Evolutionary conservation across 53 echinoderm and acorn worm genomes (phyloP), one percentile per base, ranked within the genome.

Genomic region (Holothuria scabra): DNA sequence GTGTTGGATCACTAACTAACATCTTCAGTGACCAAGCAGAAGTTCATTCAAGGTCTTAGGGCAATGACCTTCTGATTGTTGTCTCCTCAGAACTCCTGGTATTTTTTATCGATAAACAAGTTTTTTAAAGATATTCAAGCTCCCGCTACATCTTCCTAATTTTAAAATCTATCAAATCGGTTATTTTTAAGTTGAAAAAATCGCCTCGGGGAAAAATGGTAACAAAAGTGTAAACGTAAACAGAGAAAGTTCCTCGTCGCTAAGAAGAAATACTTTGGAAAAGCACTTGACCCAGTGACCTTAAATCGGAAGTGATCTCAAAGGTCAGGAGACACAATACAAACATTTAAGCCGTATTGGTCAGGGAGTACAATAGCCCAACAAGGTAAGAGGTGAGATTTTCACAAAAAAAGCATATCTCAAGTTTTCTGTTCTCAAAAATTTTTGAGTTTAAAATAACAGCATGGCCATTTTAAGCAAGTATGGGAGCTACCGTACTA

Each of bases 281-380:
- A n/a, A 72, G 44, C 24, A 72, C 24, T 48, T 46, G 72, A 72
- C 72, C 72, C 16, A 46, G 12, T 72, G 72, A 46, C 72, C 72
- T 46, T 72, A 38, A 72, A 44, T 72, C 72, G 72, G 72, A 72
- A 72, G 48, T 72, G 72, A 72, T 48, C 72, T 72, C 46, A 72
- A 72, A 72, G 72, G 72, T 72, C 72, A 72, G 24, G 72, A 72
- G 72, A 72, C 72, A 72, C 72, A 72, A 72, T 72, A 26, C 21
- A 26, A 11, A 48, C 23, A 72, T 46, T 44, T n/a, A 3, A 24
- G 48, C 48, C 48, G 44, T 44, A 46, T 48, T 44, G 72, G 72
- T 46, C 72, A 72, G 72, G 16, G 72, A 26, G 28, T 28, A 23
- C 65, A 25, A 46, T 8, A 16, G 18, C 52, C 16, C 1, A 14